phyloP scores from a whole-genome alignment of 2,113 vertebrate species.

The Pomatorhinus ruficollis region DNA sequence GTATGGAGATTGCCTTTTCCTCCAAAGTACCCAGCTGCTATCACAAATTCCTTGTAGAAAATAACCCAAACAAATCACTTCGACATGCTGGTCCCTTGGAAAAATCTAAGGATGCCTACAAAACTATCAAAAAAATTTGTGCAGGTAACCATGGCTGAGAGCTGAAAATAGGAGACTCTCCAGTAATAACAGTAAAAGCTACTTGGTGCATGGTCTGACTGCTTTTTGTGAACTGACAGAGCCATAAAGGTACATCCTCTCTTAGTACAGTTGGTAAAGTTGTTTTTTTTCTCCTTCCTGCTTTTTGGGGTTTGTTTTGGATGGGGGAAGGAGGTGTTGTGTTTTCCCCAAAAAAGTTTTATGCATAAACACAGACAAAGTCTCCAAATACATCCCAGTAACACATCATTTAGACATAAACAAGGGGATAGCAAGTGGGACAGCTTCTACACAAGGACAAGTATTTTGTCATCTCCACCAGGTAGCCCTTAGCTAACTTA shows the following conservation, averaged over 20 bases:
- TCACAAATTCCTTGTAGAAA: not conserved
- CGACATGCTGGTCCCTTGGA: not conserved
- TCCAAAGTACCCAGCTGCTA: not conserved
- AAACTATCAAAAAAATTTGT: not conserved
- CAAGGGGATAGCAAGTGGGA: not conserved
- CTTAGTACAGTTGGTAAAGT: not conserved
- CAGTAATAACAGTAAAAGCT: not conserved
- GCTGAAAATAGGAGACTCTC: not conserved
- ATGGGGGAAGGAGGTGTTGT: rapidly evolving
- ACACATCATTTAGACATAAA: not conserved
- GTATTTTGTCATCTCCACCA: not conserved
- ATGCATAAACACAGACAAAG: not conserved
- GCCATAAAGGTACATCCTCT: not conserved
- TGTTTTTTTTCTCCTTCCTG: not conserved
- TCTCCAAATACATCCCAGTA: not conserved
- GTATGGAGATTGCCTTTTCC: not conserved
- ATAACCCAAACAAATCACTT: not conserved
- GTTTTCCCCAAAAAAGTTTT: not conserved
- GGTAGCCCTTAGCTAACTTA: not conserved
- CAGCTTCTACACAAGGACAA: not conserved
- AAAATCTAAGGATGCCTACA: not conserved
- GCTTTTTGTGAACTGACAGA: not conserved
- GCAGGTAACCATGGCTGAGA: not conserved
- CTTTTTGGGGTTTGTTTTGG: not conserved
- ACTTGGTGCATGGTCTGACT: not conserved